These are phyloP conservation scores for Sphinx pinastri DNA, from an alignment of 2,888 invertebrate genomes.

Conservation along the genomic window DNA sequence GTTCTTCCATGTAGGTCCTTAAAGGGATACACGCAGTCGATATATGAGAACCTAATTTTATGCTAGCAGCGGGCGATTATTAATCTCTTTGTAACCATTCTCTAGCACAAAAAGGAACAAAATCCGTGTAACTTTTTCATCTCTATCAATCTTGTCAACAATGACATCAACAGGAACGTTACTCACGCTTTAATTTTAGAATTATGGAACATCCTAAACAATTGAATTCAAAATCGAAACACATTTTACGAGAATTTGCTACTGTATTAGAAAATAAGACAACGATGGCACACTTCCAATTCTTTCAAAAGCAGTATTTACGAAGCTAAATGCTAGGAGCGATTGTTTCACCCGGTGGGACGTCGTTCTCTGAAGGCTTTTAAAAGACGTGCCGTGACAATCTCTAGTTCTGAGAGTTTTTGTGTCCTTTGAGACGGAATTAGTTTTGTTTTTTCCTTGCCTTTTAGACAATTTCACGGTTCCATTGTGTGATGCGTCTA, in stretches of 20 bases:
- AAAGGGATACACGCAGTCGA: background rate
- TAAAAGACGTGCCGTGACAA: conserved; percentile 22
- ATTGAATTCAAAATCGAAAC: conserved; percentile 39
- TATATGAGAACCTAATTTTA: conserved; percentile 15
- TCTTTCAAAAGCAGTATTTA: conserved; percentile 48
- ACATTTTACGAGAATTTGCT: conserved; percentile 52
- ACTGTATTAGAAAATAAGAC: conserved; percentile 50
- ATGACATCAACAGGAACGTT: conserved; percentile 47
- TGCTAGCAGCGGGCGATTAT: conserved; percentile 17
- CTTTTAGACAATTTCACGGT: conserved; percentile 39
- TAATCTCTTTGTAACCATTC: background rate
- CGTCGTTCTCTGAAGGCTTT: conserved; percentile 30
- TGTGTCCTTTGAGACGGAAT: conserved; percentile 57
- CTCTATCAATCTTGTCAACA: conserved; percentile 33
- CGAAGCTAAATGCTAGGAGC: conserved; percentile 37
- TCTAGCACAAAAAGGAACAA: conserved; percentile 16
- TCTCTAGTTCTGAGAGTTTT: conserved; percentile 51
- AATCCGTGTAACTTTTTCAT: conserved; percentile 17
- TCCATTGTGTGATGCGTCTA: conserved; percentile 12
- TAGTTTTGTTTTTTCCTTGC: conserved; percentile 47
- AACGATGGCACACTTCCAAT: conserved; percentile 55
- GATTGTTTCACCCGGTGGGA: conserved; percentile 60
- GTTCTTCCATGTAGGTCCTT: background rate
- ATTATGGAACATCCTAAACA: conserved; percentile 48
- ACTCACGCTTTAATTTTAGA: conserved; percentile 56